Percentiles rank a stretch among this genome's conserved stretches.
These are phyloP conservation scores for Smutsia temminckii DNA, from an alignment of 2,797 vertebrate species.

Conservation along the genomic window DNA sequence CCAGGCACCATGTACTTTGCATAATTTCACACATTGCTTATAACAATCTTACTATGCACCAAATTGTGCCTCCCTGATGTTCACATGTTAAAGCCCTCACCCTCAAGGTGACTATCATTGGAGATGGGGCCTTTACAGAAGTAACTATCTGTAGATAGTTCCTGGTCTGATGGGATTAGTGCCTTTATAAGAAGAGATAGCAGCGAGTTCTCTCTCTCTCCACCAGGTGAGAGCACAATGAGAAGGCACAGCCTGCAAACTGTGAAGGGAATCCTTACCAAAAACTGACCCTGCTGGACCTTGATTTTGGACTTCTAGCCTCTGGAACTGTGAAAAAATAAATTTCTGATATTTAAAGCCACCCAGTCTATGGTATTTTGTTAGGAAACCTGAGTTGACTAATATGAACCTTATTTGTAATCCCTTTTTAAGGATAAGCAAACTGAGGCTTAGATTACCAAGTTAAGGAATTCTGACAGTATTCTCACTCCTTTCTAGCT, in stretches of 20 bases:
- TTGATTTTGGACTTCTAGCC: not conserved
- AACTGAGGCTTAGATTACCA: not conserved
- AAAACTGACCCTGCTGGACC: not conserved
- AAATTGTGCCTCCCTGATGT: not conserved
- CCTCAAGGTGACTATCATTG: not conserved
- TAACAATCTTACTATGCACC: not conserved
- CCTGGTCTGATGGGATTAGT: not conserved
- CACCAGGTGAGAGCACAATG: not conserved
- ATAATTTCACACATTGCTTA: not conserved
- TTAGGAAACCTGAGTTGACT: not conserved
- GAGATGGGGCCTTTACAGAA: not conserved
- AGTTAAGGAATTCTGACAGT: not conserved
- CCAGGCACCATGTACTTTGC: not conserved
- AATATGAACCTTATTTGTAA: not conserved
- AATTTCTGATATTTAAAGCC: not conserved
- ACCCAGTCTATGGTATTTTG: not conserved
- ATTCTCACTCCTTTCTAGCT: not conserved
- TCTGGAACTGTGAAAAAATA: not conserved
- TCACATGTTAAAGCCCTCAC: not conserved
- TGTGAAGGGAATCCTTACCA: not conserved
- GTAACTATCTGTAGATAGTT: too few relatives aligned
- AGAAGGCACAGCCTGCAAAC: not conserved
- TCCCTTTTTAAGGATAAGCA: not conserved
- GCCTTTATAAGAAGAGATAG: not conserved
- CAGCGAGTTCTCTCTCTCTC: not conserved